phyloP scores from a whole-genome alignment of 2,797 vertebrate species.

The Natrix natrix region DNA sequence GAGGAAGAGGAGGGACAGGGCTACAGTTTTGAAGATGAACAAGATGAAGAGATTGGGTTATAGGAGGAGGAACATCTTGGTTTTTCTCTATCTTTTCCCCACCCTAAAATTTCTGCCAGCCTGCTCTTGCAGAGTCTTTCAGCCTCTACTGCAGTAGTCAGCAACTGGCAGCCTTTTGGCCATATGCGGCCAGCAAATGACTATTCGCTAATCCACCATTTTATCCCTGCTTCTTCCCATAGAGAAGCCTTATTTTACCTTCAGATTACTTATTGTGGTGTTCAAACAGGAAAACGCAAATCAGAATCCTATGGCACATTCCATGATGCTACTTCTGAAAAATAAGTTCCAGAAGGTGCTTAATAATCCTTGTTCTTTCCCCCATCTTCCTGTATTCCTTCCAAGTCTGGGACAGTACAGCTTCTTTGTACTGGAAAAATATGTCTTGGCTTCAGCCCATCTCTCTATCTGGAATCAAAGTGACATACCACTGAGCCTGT shows the following conservation, averaged over 20 bases:
- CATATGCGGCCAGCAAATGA: not conserved
- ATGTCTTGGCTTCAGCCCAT: too few relatives aligned
- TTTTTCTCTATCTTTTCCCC: not conserved
- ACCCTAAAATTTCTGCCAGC: not conserved
- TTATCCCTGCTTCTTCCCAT: not conserved
- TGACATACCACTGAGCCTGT: not conserved
- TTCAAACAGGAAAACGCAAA: not conserved
- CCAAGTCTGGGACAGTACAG: not conserved
- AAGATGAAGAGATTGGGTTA: constrained; percentile 78
- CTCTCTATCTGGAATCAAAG: not conserved
- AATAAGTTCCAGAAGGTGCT: not conserved
- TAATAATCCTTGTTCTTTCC: not conserved
- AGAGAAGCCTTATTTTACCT: not conserved
- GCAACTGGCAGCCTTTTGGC: not conserved
- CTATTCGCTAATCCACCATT: not conserved
- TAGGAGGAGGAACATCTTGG: constrained; percentile 62
- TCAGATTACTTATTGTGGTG: not conserved
- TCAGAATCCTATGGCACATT: not conserved
- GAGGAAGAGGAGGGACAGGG: constrained; percentile 50
- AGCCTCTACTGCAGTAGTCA: not conserved
- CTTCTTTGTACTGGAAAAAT: not conserved
- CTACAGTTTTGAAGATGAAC: constrained; percentile 41
- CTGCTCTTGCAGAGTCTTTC: not conserved
- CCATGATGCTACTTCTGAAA: not conserved
- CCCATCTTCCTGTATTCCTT: not conserved